These are phyloP conservation scores for Sebastes matsubarae DNA, from an alignment of 2,797 vertebrate species.

Conservation along the genomic window DNA sequence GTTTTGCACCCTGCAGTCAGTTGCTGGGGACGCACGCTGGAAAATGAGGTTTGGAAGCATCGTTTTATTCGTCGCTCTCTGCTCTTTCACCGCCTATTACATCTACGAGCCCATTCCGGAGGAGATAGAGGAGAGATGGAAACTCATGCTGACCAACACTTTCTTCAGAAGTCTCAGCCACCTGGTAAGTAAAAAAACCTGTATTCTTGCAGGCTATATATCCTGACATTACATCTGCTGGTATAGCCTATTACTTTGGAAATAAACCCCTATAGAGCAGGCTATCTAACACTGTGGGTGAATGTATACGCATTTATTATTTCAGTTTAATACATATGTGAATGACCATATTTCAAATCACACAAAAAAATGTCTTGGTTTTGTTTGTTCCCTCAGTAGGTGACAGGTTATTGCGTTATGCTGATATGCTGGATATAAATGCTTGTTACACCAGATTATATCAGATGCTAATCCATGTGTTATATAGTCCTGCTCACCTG, in stretches of 20 bases:
- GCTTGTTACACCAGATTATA: constrained; percentile 81
- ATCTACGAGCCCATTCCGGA: constrained; percentile 85
- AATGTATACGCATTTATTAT: not conserved
- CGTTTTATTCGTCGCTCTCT: constrained; percentile 70
- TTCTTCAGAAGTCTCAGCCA: constrained; percentile 85
- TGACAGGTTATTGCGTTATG: constrained; percentile 45
- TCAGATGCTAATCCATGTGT: constrained; percentile 81
- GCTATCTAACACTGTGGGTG: not conserved
- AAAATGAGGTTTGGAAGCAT: constrained; percentile 84
- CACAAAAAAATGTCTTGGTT: not conserved
- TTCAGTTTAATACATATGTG: not conserved
- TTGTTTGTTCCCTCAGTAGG: not conserved
- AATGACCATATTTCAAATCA: not conserved
- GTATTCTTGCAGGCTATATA: not conserved
- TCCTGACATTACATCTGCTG: not conserved
- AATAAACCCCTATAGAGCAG: not conserved
- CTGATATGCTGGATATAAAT: constrained; percentile 66
- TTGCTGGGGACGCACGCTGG: constrained; percentile 45
- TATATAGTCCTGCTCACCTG: constrained; percentile 79
- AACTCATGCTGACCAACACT: constrained; percentile 85
- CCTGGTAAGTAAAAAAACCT: constrained; percentile 76
- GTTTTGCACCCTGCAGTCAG: constrained; percentile 44
- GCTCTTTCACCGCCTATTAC: constrained; percentile 83
- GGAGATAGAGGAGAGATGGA: constrained; percentile 84
- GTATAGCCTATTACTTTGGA: not conserved